These are phyloP conservation scores for Hoplostethus atlanticus DNA, from an alignment of 2,797 vertebrate genomes.

Conservation along the genomic window DNA sequence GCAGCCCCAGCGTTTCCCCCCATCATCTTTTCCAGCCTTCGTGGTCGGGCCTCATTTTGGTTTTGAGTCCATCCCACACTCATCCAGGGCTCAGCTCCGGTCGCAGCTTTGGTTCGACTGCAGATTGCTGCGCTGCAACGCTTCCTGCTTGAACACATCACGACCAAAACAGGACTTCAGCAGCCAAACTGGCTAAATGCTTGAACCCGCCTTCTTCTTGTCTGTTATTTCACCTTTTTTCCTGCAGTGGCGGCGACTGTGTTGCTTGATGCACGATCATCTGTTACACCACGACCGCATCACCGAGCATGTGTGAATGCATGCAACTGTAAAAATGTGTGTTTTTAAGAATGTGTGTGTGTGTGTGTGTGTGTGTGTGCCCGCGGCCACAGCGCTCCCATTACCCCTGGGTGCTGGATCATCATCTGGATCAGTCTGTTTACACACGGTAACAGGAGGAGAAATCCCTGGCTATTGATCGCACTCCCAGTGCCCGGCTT, in stretches of 20 bases:
- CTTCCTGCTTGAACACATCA: no score
- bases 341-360: constrained; percentile 7
- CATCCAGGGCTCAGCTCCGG: no score
- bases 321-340: background rate
- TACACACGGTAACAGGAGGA: constrained; percentile 13
- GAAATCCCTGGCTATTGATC: constrained; percentile 35
- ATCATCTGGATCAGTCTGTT: constrained; percentile 22
- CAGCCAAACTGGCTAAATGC: no score
- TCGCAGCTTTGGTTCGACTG: no score
- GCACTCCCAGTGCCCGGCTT: background rate
- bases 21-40: no score
- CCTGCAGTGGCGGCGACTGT: background rate
- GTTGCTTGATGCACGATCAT: background rate
- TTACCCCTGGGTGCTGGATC: background rate
- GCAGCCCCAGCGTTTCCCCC: no score
- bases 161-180: no score
- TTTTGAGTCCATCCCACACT: no score
- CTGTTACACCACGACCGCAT: constrained; percentile 8
- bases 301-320: background rate
- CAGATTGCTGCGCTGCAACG: no score
- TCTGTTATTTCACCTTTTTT: background rate
- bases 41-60: no score
- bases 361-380: background rate
- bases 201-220: no score
- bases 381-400: background rate